Base-by-base conservation (phyloP, 2,888 invertebrate genomes). In the Agrypnus murinus region DNA sequence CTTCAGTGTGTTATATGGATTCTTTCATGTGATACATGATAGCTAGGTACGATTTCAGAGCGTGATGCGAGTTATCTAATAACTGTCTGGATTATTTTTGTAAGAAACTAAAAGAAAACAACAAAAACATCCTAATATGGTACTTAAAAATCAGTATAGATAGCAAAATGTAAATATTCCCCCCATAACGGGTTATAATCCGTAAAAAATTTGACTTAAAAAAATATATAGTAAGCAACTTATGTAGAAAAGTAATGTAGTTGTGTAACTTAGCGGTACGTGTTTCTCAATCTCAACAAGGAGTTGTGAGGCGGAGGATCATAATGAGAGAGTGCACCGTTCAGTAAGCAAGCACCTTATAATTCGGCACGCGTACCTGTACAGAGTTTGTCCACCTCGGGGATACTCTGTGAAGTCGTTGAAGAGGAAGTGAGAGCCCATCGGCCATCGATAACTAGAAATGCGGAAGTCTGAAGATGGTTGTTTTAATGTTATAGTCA, bases 1-100 rank as follows among this genome's bases (percentile, higher is more conserved):
- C 81, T 83, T 82, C 82, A 75, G 80, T 60, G 68, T 80, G 79
- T 83, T 83, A 72, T 77, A 82, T 69, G 82, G 83, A 80, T 83
- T 83, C 84, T 72, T n/a, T 71, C 53, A 40, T 45, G 71, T 70
- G 75, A 71, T 65, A 73, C 67, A 67, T 59, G 75, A 75, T 73
- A 73, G 69, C 69, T 53, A 72, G 46, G 53, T 58, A 48, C 25
- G 40, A 65, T 69, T 65, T 66, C 46, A 66, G 31, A 32, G 38
- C 19, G 36, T 53, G 31, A 31, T 19, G n/a, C 50, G 12, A 32
- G 12, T 43, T n/a, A 38, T 15, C 15, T 7, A 43, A 12, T 12
- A 7, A 14, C 7, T 6, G 43, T 43, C 15, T 43, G 15, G 43
- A 43, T 14, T 14, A 8, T 15, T 43, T 43, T 12, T 43, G 15